Base-by-base conservation (phyloP, 2,888 invertebrate species). In the Prenolepis imparis region DNA sequence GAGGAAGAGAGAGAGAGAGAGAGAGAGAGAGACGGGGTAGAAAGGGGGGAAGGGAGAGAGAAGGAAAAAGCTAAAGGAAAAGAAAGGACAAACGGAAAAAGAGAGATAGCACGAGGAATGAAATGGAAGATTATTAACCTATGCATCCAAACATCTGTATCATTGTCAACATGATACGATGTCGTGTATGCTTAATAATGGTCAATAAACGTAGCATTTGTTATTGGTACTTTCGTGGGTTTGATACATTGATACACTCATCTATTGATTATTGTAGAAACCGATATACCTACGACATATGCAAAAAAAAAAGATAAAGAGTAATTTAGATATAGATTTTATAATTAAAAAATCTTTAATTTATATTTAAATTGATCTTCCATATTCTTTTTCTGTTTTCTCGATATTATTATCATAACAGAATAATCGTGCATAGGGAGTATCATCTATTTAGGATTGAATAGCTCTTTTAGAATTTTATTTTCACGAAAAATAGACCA, bases 101-200 rank as follows among this genome's bases (percentile, higher is more conserved):
- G 21, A 21, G 36, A 48, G 55, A 63, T 70, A 41, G 39, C 5
- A 74, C 15, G 44, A 59, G 82, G 1, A 61, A 78, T 55, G 9
- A 73, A 84, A 57, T 55, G 18, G 74, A 44, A 84, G 82, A 87
- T 87, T 82, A 86, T 87, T 85, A 89, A 81, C 74, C 74, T 41
- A 77, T 12, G 64, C 83, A 64, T 5, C 48, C 52, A 15, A 0
- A 12, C 32, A 12, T 66, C 55, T 55, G 52, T 55, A 48, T 39
- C 63, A 21, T 59, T 66, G 9, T 70, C 28, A 57, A 21, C 28
- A n/a, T 44, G 55, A 36, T 59, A 36, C 68, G 64, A 66, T 83
- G 55, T 12, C 28, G 18, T 28, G 39, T 63, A 82, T 83, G 57
- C 64, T 87, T 88, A 88, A 87, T 81, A 85, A 82, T 75, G 57